Conservation (phyloP, 2,113 vertebrate genomes). For the Columbina picui region DNA sequence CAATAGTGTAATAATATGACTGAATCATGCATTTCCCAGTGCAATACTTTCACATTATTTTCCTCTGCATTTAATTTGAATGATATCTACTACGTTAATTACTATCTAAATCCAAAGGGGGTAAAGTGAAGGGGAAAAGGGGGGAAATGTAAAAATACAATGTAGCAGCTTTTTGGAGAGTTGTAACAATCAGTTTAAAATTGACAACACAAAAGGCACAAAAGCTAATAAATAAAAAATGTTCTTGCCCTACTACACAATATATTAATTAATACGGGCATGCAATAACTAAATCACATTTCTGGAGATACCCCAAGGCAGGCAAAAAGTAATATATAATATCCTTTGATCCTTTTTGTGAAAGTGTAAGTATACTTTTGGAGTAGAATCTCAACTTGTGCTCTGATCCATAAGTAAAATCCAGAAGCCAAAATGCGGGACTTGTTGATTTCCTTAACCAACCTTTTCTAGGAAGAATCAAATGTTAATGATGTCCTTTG, state of each 20-base stretch:
- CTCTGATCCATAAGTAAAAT: background rate
- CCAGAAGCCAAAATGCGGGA: background rate
- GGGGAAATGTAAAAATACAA: background rate
- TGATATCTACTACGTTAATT: background rate
- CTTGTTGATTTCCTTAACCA: background rate
- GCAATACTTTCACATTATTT: background rate
- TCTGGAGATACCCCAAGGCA: background rate
- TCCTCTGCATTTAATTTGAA: background rate
- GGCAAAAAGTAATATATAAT: background rate
- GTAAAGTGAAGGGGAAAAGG: accelerated
- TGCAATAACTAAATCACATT: background rate
- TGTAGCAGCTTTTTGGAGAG: background rate
- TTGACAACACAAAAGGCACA: background rate
- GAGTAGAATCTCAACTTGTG: background rate
- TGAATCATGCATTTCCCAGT: background rate
- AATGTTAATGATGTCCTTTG: background rate
- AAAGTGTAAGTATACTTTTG: background rate
- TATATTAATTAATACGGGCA: background rate
- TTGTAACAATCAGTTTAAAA: slow-evolving; percentile 10
- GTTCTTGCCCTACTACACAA: background rate
- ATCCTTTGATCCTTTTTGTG: background rate
- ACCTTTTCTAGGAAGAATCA: background rate
- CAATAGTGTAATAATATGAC: background rate
- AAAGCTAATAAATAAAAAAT: slow-evolving; percentile 14
- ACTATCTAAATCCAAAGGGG: background rate